These are phyloP conservation scores for Dicrostonyx torquatus DNA, from an alignment of 2,797 vertebrate species.

Conservation along the genomic window DNA sequence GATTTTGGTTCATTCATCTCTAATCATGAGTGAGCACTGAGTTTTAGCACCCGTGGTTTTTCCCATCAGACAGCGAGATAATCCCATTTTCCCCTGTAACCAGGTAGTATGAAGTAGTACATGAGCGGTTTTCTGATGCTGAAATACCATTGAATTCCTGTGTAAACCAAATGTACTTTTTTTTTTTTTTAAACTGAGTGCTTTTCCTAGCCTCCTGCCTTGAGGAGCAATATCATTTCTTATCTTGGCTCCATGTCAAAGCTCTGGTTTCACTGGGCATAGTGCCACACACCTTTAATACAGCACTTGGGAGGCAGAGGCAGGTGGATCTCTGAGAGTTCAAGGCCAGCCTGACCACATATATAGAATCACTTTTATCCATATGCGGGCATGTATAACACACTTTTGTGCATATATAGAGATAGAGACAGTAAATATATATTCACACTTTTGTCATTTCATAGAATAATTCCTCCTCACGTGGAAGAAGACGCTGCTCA, in stretches of 20 bases:
- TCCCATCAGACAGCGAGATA: background rate
- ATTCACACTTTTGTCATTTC: background rate
- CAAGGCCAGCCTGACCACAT: background rate
- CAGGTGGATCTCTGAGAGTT: background rate
- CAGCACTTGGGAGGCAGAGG: background rate
- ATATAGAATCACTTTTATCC: background rate
- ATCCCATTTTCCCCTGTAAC: slow-evolving; percentile 30
- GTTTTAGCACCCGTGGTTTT: slow-evolving; percentile 9
- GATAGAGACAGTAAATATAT: no score
- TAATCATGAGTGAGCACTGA: background rate
- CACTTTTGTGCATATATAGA: background rate
- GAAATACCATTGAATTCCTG: slow-evolving; percentile 37
- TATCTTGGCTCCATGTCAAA: slow-evolving; percentile 56
- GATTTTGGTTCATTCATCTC: background rate
- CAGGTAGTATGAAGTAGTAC: background rate
- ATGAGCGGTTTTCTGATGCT: background rate
- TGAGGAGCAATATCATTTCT: slow-evolving; percentile 51
- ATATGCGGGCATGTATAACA: background rate
- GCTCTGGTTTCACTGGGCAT: background rate
- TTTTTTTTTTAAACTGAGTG: slow-evolving; percentile 15
- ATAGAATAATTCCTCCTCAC: background rate
- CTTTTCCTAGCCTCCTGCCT: slow-evolving; percentile 28
- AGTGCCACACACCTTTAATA: background rate
- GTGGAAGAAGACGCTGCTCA: background rate
- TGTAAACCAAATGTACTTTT: slow-evolving; percentile 39